Conservation (phyloP, 92 coral and sea anemone species). For the Epizoanthus rinbou region DNA sequence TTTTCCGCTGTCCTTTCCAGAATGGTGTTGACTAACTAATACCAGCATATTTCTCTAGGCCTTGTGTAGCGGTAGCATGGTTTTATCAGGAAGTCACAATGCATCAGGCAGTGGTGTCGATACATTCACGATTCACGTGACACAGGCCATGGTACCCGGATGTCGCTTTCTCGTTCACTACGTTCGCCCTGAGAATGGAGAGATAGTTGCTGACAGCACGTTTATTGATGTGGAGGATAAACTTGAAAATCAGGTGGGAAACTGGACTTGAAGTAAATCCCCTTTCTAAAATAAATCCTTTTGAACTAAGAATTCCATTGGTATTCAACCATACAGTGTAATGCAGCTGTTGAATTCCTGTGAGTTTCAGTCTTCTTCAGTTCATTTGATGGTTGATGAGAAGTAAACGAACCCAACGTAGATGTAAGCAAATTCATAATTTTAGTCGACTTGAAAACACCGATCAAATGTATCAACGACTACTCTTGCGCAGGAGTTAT, state of each 20-base stretch:
- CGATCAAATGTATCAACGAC: too few species aligned
- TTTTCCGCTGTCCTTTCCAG: too few species aligned
- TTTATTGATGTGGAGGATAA: constrained; percentile 12
- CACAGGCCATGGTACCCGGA: constrained; percentile 26
- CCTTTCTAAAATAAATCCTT: too few species aligned
- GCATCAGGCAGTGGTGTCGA: neutral
- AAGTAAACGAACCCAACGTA: too few species aligned
- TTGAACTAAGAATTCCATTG: too few species aligned
- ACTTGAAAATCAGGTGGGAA: constrained; percentile 17
- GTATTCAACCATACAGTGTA: too few species aligned
- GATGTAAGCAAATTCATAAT: too few species aligned
- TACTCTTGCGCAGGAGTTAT: too few species aligned
- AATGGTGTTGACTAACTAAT: neutral
- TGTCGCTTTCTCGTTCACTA: constrained; percentile 22
- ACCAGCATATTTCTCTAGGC: neutral
- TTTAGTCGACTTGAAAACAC: too few species aligned
- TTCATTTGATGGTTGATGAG: too few species aligned
- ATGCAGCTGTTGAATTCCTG: too few species aligned
- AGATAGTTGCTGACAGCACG: constrained; percentile 1
- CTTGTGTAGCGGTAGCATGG: constrained; percentile 8
- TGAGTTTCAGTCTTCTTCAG: too few species aligned
- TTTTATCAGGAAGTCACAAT: neutral
- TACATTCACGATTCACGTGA: neutral
- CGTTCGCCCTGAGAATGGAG: constrained; percentile 6
- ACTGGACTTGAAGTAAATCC: neutral